Evolutionary conservation across 2,888 invertebrate species (phyloP), one percentile per base, ranked within the genome.

Genomic region (Platypus cylindrus): DNA sequence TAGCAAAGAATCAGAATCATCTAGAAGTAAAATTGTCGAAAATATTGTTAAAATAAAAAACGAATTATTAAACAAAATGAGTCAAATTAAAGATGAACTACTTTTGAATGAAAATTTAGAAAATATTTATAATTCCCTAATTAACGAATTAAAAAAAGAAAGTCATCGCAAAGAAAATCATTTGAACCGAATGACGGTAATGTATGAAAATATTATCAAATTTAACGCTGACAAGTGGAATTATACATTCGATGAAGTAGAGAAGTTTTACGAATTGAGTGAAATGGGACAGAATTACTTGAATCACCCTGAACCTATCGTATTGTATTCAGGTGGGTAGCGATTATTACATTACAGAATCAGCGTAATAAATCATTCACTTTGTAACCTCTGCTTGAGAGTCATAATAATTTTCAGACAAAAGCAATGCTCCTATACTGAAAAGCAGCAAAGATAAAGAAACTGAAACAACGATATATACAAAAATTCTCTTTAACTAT

Each of bases 1-100:
- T 91, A 62, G 91, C 91, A 45, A 45, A 27, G 34, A 94, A 68
- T 55, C 90, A 86, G 68, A 94, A 91, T 14, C 3, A 5, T 13
- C 24, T 17, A 39, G 40, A 30, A 26, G 26, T 22, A 44, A 44
- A 28, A 43, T 25, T 14, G 13, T 20, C 5, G 23, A 9, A 9
- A 28, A 28, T 11, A 29, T 48, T 3, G 36, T 41, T 17, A 27
- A 8, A 16, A 30, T 30, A 20, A 20, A 40, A 14, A 23, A 34
- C 5, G 40, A 41, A 22, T 20, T 34, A 22, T 20, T 13, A 18
- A 8, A 17, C 7, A 20, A 14, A 3, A 9, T 28, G 30, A 20
- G 26, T 46, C 13, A 24, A 34, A 8, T 25, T 38, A n/a, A 34
- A 4, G 30, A 39, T 16, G 49, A 51, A 36, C 41, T 44, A 9